Base-by-base conservation (phyloP, 2,888 invertebrate genomes). In the Eretmocerus hayati region DNA sequence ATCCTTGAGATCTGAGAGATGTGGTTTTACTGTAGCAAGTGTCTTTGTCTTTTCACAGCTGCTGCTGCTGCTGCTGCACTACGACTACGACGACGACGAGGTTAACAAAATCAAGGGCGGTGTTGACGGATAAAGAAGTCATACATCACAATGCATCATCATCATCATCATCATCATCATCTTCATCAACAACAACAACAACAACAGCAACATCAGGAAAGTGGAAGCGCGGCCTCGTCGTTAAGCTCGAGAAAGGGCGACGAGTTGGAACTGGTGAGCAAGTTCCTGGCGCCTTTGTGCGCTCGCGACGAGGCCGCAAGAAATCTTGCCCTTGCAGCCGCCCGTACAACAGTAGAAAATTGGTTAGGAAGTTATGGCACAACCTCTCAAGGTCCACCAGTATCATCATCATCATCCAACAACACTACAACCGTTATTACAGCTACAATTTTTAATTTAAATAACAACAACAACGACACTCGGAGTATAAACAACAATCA, bases 251-350 rank as follows among this genome's bases (percentile, higher is more conserved):
- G 65, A 21, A 66, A 66, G 56, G 66, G 65, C 56, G 68, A 67
- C 58, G 75, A 76, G 60, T 68, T 75, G 50, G 75, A 76, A 59
- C 61, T 75, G 55, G 74, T 76, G 54, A 74, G 73, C 61, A 67
- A 74, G 56, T 76, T 77, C 61, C 71, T 76, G 62, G 71, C 75
- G 62, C 76, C 76, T 51, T 69, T 77, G 52, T 77, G 77, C 62
- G 76, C 75, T 53, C 71, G 76, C 48, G 76, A 77, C 62, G 74
- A 74, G 56, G 65, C 74, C 44, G 74, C 74, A 23, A 68, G 77
- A 50, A 75, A 76, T 57, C 62, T 75, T 54, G 77, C 77, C 16
- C 60, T 77, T 58, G 75, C 75, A 42, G 74, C 72, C 32, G 76
- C 76, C 48, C 73, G 75, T 56, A 75, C 72, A 54, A 76, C 75